A percentile compares a stretch with the other conserved stretches of the same genome.
Conservation (phyloP, 1,140 invertebrate genomes). For the Drosophila pectinifera region DNA sequence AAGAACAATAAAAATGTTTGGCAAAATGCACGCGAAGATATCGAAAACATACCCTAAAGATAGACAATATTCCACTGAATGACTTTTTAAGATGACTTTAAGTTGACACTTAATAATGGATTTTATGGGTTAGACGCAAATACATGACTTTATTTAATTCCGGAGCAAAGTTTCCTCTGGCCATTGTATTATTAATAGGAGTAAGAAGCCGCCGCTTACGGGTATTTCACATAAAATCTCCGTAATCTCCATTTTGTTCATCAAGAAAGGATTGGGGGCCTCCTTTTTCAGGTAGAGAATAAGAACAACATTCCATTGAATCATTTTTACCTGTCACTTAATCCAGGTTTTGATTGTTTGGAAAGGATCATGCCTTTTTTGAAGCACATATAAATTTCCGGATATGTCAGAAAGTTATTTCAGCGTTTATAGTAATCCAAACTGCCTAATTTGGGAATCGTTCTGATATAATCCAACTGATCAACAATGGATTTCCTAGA, state of each 20-base stretch:
- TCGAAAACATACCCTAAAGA: constrained; percentile 5
- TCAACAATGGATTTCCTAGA: neutral
- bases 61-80: neutral
- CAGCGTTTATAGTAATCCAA: neutral
- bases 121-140: too few species aligned
- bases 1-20: constrained; percentile 39
- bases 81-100: constrained; percentile 1
- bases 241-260: neutral
- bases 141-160: neutral
- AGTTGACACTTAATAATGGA: neutral
- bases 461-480: too few species aligned
- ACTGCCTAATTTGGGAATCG: neutral
- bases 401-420: neutral
- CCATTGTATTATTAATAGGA: neutral
- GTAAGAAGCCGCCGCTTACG: neutral
- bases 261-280: neutral
- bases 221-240: neutral
- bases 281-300: constrained; percentile 1
- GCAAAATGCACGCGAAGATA: constrained; percentile 11
- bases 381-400: neutral
- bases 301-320: constrained; percentile 3
- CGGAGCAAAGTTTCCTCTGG: neutral
- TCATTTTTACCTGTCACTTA: constrained; percentile 16
- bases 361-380: neutral
- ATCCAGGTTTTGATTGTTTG: constrained; percentile 8